These are phyloP conservation scores for Morbakka virulenta DNA, from an alignment of 30 jellyfish, hydroid and myxozoan genomes.

Conservation along the genomic window DNA sequence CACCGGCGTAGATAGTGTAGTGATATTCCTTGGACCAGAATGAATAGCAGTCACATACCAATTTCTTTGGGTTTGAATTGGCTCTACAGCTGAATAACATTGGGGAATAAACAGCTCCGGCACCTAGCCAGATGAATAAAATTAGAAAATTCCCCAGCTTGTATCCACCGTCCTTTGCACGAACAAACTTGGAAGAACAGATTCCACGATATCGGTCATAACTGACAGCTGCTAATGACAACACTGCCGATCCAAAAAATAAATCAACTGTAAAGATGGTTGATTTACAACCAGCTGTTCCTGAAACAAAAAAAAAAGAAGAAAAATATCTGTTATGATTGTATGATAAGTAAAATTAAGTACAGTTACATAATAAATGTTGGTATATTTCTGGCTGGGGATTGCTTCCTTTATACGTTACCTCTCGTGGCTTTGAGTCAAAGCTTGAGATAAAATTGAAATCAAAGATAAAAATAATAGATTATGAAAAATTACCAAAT, in stretches of 20 bases:
- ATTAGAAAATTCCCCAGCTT: constrained; percentile 1
- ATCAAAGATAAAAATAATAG: too few species aligned
- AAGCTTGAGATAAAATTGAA: too few species aligned
- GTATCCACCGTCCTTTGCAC: too few species aligned
- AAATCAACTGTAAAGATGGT: constrained; percentile 28
- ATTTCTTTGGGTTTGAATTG: constrained; percentile 10
- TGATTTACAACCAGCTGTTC: constrained; percentile 57
- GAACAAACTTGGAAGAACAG: constrained; percentile 11
- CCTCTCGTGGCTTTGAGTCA: too few species aligned
- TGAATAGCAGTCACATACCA: constrained; percentile 64
- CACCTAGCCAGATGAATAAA: constrained; percentile 46
- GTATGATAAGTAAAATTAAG: too few species aligned
- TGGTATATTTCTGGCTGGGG: too few species aligned
- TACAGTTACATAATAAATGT: too few species aligned
- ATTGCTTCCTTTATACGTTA: too few species aligned
- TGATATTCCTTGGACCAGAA: constrained; percentile 35
- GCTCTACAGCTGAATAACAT: constrained; percentile 33
- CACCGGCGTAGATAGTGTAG: constrained; percentile 23
- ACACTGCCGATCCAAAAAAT: constrained; percentile 35
- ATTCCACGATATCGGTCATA: constrained; percentile 59
- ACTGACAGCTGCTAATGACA: constrained; percentile 41
- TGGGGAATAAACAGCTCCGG: constrained; percentile 35
- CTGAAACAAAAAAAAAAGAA: constrained; percentile 2
- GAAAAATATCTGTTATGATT: too few species aligned
- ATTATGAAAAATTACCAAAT: too few species aligned